Evolutionary conservation across 2,888 invertebrate genomes (phyloP).

Genomic region (Erebia epiphron): DNA sequence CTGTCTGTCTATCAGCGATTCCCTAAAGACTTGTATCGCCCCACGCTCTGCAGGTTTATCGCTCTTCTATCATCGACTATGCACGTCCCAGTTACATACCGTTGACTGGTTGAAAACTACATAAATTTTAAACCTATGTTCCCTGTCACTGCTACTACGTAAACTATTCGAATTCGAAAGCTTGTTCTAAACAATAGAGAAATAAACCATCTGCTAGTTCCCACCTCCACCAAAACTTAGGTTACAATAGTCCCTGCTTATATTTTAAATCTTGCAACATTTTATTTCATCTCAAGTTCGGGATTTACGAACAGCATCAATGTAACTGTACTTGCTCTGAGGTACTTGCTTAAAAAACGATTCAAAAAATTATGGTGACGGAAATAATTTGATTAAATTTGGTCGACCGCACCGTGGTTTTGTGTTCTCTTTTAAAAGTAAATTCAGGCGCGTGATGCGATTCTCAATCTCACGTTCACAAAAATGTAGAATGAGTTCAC

Average conservation of each 20-base stretch:
- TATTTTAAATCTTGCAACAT: constrained; percentile 24
- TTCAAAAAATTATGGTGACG: constrained; percentile 55
- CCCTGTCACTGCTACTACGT: constrained; percentile 34
- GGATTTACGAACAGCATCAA: constrained; percentile 21
- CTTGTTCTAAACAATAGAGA: constrained; percentile 69
- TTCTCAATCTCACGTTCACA: constrained; percentile 66
- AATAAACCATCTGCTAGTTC: constrained; percentile 69
- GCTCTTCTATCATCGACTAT: constrained; percentile 45
- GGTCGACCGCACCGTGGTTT: constrained; percentile 50
- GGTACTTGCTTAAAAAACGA: constrained; percentile 48
- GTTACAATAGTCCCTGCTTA: constrained; percentile 54
- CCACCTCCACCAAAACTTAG: constrained; percentile 58
- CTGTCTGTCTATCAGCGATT: constrained; percentile 55
- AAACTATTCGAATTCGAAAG: constrained; percentile 53
- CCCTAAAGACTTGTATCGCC: constrained; percentile 40
- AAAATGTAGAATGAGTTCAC: constrained; percentile 15
- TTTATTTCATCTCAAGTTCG: neutral
- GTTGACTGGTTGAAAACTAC: constrained; percentile 49
- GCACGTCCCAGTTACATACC: constrained; percentile 42
- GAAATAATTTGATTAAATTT: constrained; percentile 70
- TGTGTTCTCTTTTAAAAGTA: constrained; percentile 56
- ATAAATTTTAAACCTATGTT: constrained; percentile 53
- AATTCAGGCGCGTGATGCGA: constrained; percentile 69
- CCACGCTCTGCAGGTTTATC: constrained; percentile 41
- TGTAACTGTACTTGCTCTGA: constrained; percentile 49